Percentiles rank a stretch among this genome's conserved stretches.
Conservation (phyloP, 1,140 invertebrate genomes). For the Choristoneura fumiferana region DNA sequence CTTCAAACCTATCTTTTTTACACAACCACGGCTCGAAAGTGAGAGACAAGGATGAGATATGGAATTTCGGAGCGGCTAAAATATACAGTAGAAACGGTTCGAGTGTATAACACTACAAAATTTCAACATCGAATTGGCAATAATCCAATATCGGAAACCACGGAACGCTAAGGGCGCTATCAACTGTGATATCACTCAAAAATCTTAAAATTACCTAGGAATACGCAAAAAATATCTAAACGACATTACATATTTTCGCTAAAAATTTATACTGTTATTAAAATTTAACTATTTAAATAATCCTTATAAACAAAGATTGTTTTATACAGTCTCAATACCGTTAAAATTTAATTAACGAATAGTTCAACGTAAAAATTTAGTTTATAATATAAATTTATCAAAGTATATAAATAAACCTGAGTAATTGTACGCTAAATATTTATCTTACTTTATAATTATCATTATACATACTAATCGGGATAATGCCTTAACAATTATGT, state of each 20-base stretch:
- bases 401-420: slow-evolving; percentile 1
- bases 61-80: neutral
- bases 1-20: too few relatives aligned
- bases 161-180: neutral
- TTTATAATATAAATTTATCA: slow-evolving; percentile 15
- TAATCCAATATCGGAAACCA: neutral
- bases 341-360: slow-evolving; percentile 33
- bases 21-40: too few relatives aligned
- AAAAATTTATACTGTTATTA: slow-evolving; percentile 7
- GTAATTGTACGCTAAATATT: slow-evolving; percentile 1
- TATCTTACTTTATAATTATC: neutral
- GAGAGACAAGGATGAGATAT: too few relatives aligned
- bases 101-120: slow-evolving; percentile 5
- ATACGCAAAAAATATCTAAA: neutral
- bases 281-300: slow-evolving; percentile 19
- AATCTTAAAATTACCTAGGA: slow-evolving; percentile 8
- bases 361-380: slow-evolving; percentile 22
- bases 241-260: slow-evolving; percentile 7
- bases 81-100: neutral
- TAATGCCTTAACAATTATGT: neutral
- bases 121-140: neutral
- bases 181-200: slow-evolving; percentile 11
- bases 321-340: slow-evolving; percentile 50
- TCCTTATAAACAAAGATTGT: slow-evolving; percentile 21
- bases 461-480: slow-evolving; percentile 3